Evolutionary conservation across 2,888 invertebrate species (phyloP), one percentile per base, ranked within the genome.

Genomic region (Pterobdella sp.): DNA sequence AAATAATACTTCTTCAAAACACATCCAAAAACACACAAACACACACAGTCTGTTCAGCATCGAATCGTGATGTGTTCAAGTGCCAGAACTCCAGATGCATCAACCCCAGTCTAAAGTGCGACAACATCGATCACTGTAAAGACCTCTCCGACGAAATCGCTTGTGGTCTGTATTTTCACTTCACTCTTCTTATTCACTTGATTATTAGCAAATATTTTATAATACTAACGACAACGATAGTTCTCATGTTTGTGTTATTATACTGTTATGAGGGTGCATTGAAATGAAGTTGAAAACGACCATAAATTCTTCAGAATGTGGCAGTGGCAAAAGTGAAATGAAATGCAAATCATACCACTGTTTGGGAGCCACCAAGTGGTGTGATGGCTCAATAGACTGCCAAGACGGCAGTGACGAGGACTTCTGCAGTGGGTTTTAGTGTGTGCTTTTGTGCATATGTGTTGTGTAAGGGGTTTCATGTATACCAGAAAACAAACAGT

Each of bases 351-450:
- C 63, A n/a, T 71, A 35, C 63, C 18, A 63, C 7, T 73, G 73
- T 29, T 1, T 73, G n/a, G 69, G 68, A 37, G 68, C 63, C 26
- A 3, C 69, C 7, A 56, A 34, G 22, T 73, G 73, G 73, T 73
- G 73, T 26, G 73, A 73, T 35, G 69, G 73, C 35, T n/a, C n/a
- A 0, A 4, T 1, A 4, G 68, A 73, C 18, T 73, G 73, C 29
- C 4, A 1, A 7, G 73, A 73, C 26, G 69, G 69, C 18, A 63
- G 37, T 26, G 73, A 73, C 32, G 73, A 73, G 68, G 0, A 1
- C 1, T 56, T 26, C 68, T 69, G 73, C 60, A 29, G n/a, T n/a
- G 49, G 37, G 22, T 42, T 68, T 69, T 22, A n/a, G 60, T 56
- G 14, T 22, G 42, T n/a, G 35, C 26, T 18, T 10, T n/a, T n/a